These are phyloP conservation scores for Pseudolaguvia tuberculata DNA, from an alignment of 2,113 vertebrate species.

Conservation along the genomic window DNA sequence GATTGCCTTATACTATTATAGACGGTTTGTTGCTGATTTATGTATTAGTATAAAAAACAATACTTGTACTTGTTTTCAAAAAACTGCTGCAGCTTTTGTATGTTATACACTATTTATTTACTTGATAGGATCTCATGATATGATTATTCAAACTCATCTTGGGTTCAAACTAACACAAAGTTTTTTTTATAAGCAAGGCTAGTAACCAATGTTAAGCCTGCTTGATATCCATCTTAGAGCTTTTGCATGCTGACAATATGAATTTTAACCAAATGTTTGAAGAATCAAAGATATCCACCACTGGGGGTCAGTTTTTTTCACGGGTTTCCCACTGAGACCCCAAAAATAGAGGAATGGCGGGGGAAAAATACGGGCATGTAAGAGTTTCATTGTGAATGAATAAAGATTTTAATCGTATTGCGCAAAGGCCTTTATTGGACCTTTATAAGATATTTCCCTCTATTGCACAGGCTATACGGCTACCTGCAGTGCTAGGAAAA, in stretches of 20 bases:
- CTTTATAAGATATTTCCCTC: constrained; percentile 36
- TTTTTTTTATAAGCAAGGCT: too few species aligned
- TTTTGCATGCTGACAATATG: constrained; percentile 67
- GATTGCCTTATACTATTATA: background rate
- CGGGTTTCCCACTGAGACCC: constrained; percentile 86
- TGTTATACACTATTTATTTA: background rate
- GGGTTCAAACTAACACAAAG: background rate
- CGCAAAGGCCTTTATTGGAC: constrained; percentile 12
- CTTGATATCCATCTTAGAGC: constrained; percentile 50
- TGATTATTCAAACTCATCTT: background rate
- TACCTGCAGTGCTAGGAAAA: constrained; percentile 66
- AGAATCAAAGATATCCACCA: constrained; percentile 84
- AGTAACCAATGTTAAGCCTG: constrained; percentile 37
- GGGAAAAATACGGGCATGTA: constrained; percentile 36
- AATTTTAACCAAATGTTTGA: constrained; percentile 85
- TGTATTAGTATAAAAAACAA: background rate
- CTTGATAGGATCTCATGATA: background rate
- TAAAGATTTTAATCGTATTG: constrained; percentile 48
- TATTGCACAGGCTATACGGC: constrained; percentile 58
- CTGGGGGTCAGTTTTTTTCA: constrained; percentile 82
- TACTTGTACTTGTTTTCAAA: background rate
- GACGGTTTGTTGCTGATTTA: background rate
- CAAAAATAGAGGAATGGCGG: constrained; percentile 59
- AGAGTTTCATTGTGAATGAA: constrained; percentile 46
- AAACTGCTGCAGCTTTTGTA: background rate